Evolutionary conservation across 2,888 invertebrate genomes (phyloP).

Genomic region (Tetropium fuscum): DNA sequence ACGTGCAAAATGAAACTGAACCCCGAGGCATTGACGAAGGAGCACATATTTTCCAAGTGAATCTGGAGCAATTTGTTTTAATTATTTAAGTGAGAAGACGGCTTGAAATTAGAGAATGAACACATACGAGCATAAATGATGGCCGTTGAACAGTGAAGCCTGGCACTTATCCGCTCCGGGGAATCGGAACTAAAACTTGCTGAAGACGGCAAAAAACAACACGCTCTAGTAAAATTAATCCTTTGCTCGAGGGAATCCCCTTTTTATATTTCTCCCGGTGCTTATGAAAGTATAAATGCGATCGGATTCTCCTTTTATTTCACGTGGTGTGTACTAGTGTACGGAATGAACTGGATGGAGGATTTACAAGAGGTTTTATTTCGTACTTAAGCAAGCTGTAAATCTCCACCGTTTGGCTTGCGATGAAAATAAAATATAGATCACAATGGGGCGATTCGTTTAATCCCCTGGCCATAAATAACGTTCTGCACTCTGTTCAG

Average conservation of each 20-base stretch:
- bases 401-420: slow-evolving; percentile 20
- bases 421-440: slow-evolving; percentile 26
- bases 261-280: slow-evolving; percentile 37
- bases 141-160: too few relatives aligned
- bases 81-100: too few relatives aligned
- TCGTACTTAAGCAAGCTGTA: slow-evolving; percentile 25
- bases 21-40: too few relatives aligned
- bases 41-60: too few relatives aligned
- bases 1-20: too few relatives aligned
- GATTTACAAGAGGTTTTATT: slow-evolving; percentile 29
- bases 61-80: too few relatives aligned
- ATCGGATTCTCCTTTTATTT: slow-evolving; percentile 33
- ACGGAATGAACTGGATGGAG: slow-evolving; percentile 24
- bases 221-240: slow-evolving; percentile 53
- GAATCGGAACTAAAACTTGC: slow-evolving; percentile 27
- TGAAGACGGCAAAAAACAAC: slow-evolving; percentile 45
- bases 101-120: too few relatives aligned
- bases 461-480: slow-evolving; percentile 4
- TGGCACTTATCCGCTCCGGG: too few relatives aligned
- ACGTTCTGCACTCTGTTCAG: slow-evolving; percentile 1
- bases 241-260: slow-evolving; percentile 44
- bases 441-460: slow-evolving; percentile 18
- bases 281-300: slow-evolving; percentile 42
- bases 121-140: too few relatives aligned
- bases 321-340: slow-evolving; percentile 29